These are phyloP conservation scores for Beris chalybata DNA, from an alignment of 2,888 invertebrate species.

Conservation along the genomic window DNA sequence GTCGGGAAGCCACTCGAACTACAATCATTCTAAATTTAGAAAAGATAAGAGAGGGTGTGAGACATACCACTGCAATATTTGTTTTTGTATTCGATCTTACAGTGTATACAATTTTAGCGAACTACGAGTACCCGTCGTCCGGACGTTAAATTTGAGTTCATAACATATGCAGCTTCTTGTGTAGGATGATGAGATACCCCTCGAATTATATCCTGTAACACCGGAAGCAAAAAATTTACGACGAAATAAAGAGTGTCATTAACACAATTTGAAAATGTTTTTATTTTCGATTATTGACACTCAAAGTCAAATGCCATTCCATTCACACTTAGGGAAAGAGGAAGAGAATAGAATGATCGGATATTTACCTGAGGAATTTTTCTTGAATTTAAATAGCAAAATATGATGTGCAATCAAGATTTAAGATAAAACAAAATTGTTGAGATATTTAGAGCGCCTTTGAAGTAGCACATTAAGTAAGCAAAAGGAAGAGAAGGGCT, in stretches of 20 bases:
- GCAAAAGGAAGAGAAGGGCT: too few relatives aligned
- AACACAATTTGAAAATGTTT: constrained; percentile 35
- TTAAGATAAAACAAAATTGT: too few relatives aligned
- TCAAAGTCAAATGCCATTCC: constrained; percentile 28
- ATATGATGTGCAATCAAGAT: too few relatives aligned
- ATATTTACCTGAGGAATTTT: too few relatives aligned
- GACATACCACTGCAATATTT: constrained; percentile 28
- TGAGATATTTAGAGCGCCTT: too few relatives aligned
- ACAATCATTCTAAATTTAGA: constrained; percentile 21
- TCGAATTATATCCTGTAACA: constrained; percentile 13
- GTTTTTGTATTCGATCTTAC: constrained; percentile 24
- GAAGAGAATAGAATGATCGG: too few relatives aligned
- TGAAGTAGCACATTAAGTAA: too few relatives aligned
- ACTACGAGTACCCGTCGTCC: background rate
- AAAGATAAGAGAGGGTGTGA: constrained; percentile 10
- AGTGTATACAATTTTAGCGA: constrained; percentile 30
- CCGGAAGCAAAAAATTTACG: constrained; percentile 38
- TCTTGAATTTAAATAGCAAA: too few relatives aligned
- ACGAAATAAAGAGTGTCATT: constrained; percentile 36
- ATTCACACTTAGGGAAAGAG: constrained; percentile 19
- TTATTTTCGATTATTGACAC: constrained; percentile 31
- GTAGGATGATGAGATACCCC: background rate
- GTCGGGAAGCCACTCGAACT: background rate
- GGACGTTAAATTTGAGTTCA: background rate
- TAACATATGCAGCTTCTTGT: background rate